phyloP scores from a whole-genome alignment of 2,888 invertebrate genomes.

The Synergus gifuensis region DNA sequence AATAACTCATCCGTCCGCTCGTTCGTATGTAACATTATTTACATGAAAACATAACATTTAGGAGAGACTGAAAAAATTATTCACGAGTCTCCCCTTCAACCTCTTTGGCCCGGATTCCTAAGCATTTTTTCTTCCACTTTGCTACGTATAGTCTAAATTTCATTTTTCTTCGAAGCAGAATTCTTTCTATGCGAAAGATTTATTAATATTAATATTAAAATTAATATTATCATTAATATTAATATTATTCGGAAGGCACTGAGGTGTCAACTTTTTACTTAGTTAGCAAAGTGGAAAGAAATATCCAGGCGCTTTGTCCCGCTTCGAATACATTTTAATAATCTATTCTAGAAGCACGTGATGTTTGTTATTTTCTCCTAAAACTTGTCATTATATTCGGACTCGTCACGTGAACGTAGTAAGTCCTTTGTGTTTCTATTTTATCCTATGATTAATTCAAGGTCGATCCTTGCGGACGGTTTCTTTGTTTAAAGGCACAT shows the following conservation, averaged over 20 bases:
- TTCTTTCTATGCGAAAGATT: not conserved
- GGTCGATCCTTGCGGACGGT: constrained; percentile 1
- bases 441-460: constrained; percentile 14
- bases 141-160: not conserved
- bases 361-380: constrained; percentile 30
- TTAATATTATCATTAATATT: too few relatives aligned
- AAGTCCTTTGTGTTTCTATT: not conserved
- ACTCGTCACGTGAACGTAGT: not conserved
- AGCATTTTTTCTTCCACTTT: constrained; percentile 23
- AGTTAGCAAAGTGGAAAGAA: not conserved
- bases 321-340: constrained; percentile 37
- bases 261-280: not conserved
- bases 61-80: constrained; percentile 45
- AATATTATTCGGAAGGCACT: constrained; percentile 2
- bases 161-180: not conserved
- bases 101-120: constrained; percentile 23
- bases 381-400: constrained; percentile 4
- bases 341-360: constrained; percentile 23
- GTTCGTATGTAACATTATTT: constrained; percentile 69
- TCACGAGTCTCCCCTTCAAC: constrained; percentile 1
- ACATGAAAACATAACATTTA: constrained; percentile 56
- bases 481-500: constrained; percentile 13
- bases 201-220: not conserved
- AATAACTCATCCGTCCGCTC: constrained; percentile 69
- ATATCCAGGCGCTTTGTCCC: constrained; percentile 45